Base-by-base conservation (phyloP, 2,888 invertebrate species). In the Agrochola macilenta region DNA sequence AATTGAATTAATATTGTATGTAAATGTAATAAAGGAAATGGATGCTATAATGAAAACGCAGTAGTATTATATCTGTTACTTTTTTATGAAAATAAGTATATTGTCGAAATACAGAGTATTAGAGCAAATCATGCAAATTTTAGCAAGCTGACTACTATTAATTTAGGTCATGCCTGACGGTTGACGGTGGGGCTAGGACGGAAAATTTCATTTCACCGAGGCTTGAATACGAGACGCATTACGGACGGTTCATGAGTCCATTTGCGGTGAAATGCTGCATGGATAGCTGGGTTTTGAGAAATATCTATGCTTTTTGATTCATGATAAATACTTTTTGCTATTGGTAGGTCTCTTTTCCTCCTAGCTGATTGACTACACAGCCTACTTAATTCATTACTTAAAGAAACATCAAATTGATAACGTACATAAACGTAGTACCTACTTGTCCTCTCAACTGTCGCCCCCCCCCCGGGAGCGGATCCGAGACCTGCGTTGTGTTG, bases 41-140 rank as follows among this genome's bases (percentile, higher is more conserved):
- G 35, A 35, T 30, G 5, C 35, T 35, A 35, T 35, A 5, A 35
- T 35, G 35, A 35, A 35, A 35, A 35, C 35, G 35, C 35, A 35
- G 35, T 35, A 35, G 35, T 35, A 35, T 35, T 3, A 35, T 35
- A 35, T 35, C 2, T 43, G 43, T 43, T 43, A 43, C 43, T 43
- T 11, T 43, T 43, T 11, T 43, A 11, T 43, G 1, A 43, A 43
- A 43, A 11, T 11, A 11, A 46, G 2, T 46, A 12, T 46, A 46
- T 2, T 46, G 49, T 49, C n/a, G 39, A 70, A 82, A 75, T 69
- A 63, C 49, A 70, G 17, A 17, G 49, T 58, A 54, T 69, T 81
- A 68, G 26, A 70, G 54, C 60, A 68, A 75, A 74, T 76, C 75
- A 83, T 86, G 77, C 70, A 86, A 75, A 77, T 77, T 79, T 65